These are phyloP conservation scores for Catocala nupta DNA, from an alignment of 2,888 invertebrate genomes.

Conservation along the genomic window DNA sequence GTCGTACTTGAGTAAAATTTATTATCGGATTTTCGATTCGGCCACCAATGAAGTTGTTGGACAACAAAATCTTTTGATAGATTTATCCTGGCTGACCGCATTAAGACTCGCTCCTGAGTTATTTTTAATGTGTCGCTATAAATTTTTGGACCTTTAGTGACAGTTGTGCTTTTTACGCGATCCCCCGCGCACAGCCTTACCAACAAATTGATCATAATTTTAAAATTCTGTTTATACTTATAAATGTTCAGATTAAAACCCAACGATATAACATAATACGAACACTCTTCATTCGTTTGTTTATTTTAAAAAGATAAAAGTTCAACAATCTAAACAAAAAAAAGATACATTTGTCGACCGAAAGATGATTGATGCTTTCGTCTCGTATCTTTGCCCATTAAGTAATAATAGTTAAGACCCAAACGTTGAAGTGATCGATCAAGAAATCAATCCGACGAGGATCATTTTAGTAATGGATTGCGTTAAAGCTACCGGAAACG, in stretches of 20 bases:
- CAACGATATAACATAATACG: conserved; percentile 16
- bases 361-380: conserved; percentile 81
- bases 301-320: conserved; percentile 64
- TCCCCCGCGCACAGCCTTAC: conserved; percentile 41
- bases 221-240: conserved; percentile 33
- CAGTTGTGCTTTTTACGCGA: conserved; percentile 64
- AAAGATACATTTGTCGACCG: conserved; percentile 76
- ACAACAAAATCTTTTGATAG: conserved; percentile 88
- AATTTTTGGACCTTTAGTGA: conserved; percentile 73
- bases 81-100: conserved; percentile 86
- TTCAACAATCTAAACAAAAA: conserved; percentile 65
- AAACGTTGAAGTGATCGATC: conserved; percentile 79
- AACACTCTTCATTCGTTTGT: conserved; percentile 54
- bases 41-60: conserved; percentile 88
- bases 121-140: conserved; percentile 83
- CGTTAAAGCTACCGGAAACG: conserved; percentile 79
- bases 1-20: conserved; percentile 87
- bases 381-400: conserved; percentile 81
- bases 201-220: conserved; percentile 51
- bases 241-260: conserved; percentile 27
- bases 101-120: conserved; percentile 81
- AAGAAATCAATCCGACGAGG: conserved; percentile 81
- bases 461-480: conserved; percentile 80
- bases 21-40: conserved; percentile 87
- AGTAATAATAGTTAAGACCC: conserved; percentile 83